A percentile compares a stretch with the other conserved stretches of the same genome.
These are phyloP conservation scores for Ecliptopera silaceata DNA, from an alignment of 2,888 invertebrate genomes.

Conservation along the genomic window DNA sequence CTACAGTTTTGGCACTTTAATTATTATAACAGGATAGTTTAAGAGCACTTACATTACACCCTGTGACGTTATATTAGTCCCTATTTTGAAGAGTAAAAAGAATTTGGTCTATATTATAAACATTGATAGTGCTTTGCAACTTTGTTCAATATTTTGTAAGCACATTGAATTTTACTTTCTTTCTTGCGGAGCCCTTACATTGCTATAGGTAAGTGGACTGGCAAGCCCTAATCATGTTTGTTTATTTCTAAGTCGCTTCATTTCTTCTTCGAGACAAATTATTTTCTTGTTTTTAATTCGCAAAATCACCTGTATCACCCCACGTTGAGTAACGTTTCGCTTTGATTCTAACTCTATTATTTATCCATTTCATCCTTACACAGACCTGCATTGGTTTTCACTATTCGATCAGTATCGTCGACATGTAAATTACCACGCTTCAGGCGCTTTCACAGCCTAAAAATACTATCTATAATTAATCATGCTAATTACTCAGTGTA, in stretches of 20 bases:
- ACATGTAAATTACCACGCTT: slow-evolving; percentile 34
- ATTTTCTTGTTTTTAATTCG: slow-evolving; percentile 58
- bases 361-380: slow-evolving; percentile 50
- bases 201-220: slow-evolving; percentile 81
- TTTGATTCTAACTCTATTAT: slow-evolving; percentile 73
- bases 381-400: slow-evolving; percentile 35
- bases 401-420: slow-evolving; percentile 21
- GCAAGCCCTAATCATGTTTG: slow-evolving; percentile 63
- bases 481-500: slow-evolving; percentile 15
- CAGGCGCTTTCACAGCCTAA: slow-evolving; percentile 36
- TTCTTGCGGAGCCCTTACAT: slow-evolving; percentile 84
- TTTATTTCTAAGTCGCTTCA: slow-evolving; percentile 67
- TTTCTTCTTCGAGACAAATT: slow-evolving; percentile 49
- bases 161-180: slow-evolving; percentile 82
- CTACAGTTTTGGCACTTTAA: slow-evolving; percentile 9
- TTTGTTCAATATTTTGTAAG: slow-evolving; percentile 67
- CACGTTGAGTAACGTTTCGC: slow-evolving; percentile 81
- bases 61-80: neutral
- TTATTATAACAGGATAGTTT: slow-evolving; percentile 13
- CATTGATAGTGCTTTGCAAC: slow-evolving; percentile 54
- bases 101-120: slow-evolving; percentile 21
- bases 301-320: slow-evolving; percentile 58
- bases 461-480: slow-evolving; percentile 3
- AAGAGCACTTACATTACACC: slow-evolving; percentile 14
- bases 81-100: slow-evolving; percentile 13